These are phyloP conservation scores for Ericerus pela DNA, from an alignment of 1,140 invertebrate genomes.

Conservation along the genomic window DNA sequence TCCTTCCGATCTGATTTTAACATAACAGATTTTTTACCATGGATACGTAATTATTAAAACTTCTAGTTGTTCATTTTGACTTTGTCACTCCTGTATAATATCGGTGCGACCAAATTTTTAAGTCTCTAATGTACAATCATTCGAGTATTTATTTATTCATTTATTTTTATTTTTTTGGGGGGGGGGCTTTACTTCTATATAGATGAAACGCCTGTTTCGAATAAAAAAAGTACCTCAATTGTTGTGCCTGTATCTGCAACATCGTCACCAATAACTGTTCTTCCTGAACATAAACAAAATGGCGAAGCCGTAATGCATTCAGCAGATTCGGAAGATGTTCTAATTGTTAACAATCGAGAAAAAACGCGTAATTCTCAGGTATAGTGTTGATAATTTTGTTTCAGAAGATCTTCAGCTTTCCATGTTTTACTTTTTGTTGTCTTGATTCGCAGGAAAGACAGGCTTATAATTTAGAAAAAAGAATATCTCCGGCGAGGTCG, in stretches of 20 bases:
- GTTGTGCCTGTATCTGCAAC: slow-evolving; percentile 1
- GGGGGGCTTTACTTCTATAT: too few species aligned
- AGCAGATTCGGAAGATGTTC: neutral
- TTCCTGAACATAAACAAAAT: slow-evolving; percentile 6
- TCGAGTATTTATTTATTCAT: slow-evolving; percentile 1
- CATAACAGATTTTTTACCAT: too few species aligned
- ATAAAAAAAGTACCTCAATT: slow-evolving; percentile 1
- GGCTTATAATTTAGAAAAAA: slow-evolving; percentile 26
- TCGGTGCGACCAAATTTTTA: too few species aligned
- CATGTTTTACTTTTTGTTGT: slow-evolving; percentile 1
- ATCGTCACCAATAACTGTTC: neutral
- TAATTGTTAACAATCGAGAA: slow-evolving; percentile 4
- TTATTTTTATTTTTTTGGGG: neutral
- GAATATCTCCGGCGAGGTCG: slow-evolving; percentile 31
- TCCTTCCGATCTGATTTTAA: too few species aligned
- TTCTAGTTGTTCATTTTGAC: too few species aligned
- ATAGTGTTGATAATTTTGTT: neutral
- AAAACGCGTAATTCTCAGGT: slow-evolving; percentile 4
- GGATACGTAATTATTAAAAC: too few species aligned
- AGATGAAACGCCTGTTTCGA: neutral
- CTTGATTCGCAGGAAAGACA: slow-evolving; percentile 11
- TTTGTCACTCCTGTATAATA: too few species aligned
- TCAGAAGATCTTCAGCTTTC: too few species aligned
- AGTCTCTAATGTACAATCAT: too few species aligned
- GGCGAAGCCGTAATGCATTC: slow-evolving; percentile 1